phyloP scores from a whole-genome alignment of 2,797 vertebrate species.

The Sorex maritimensis region DNA sequence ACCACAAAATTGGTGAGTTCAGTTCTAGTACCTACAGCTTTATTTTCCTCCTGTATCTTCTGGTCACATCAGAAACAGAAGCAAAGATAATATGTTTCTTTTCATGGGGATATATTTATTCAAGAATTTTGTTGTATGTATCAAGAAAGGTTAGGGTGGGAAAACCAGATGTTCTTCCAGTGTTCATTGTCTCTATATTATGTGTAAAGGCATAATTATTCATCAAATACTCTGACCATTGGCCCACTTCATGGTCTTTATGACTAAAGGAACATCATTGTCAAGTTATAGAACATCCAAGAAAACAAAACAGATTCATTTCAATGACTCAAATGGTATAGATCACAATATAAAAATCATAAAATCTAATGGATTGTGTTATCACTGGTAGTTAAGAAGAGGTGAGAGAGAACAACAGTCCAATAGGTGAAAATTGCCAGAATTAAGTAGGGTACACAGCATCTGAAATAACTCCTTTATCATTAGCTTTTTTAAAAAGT shows the following conservation, averaged over 20 bases:
- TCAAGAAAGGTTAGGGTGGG: no score
- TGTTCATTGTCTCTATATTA: not conserved
- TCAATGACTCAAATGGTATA: not conserved
- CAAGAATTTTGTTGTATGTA: no score
- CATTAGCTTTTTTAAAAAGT: no score
- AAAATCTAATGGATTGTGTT: not conserved
- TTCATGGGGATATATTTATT: not conserved
- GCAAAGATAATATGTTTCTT: not conserved
- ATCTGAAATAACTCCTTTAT: not conserved
- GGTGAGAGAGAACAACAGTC: not conserved
- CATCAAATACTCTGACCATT: not conserved
- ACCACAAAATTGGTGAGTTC: not conserved
- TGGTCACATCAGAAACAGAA: not conserved
- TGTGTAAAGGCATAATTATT: not conserved
- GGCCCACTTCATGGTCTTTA: not conserved
- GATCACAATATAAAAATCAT: not conserved
- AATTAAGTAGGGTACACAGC: not conserved
- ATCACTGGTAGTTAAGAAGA: not conserved
- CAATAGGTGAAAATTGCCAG: not conserved
- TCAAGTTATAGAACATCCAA: not conserved
- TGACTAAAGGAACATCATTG: not conserved
- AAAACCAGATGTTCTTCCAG: not conserved
- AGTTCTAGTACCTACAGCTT: not conserved
- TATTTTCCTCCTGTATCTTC: not conserved
- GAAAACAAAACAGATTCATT: constrained; percentile 10